These are phyloP conservation scores for Ectemnius lituratus DNA, from an alignment of 2,888 invertebrate genomes.

Conservation along the genomic window DNA sequence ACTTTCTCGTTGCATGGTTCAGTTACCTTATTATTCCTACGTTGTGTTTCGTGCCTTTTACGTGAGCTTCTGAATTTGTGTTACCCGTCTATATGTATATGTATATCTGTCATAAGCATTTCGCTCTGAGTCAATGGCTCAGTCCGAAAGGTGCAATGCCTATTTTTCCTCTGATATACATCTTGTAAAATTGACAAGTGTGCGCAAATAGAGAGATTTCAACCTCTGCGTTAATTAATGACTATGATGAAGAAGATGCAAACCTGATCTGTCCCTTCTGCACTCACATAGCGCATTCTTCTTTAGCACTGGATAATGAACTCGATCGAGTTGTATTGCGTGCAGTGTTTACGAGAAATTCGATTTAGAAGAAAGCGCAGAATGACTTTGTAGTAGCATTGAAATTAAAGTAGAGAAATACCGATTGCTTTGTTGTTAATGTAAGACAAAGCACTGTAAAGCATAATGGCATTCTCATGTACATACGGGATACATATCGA, in stretches of 20 bases:
- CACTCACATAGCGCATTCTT: conserved; percentile 21
- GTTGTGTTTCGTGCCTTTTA: conserved; percentile 84
- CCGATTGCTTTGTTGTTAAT: conserved; percentile 61
- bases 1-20: conserved; percentile 77
- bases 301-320: conserved; percentile 54
- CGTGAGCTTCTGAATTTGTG: conserved; percentile 78
- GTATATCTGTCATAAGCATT: conserved; percentile 40
- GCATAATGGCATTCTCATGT: conserved; percentile 48
- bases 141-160: conserved; percentile 51
- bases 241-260: not conserved
- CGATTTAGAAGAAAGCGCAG: conserved; percentile 23
- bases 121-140: conserved; percentile 39
- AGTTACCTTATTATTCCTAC: conserved; percentile 77
- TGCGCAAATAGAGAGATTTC: not conserved
- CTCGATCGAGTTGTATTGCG: conserved; percentile 26
- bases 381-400: conserved; percentile 63
- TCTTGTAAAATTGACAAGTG: not conserved
- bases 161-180: not conserved
- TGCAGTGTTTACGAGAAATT: conserved; percentile 31
- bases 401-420: conserved; percentile 58
- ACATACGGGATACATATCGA: conserved; percentile 14
- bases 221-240: not conserved
- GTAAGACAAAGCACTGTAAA: conserved; percentile 51
- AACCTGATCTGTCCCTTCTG: not conserved
- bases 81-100: conserved; percentile 63